Evolutionary conservation across 2,113 vertebrate species (phyloP), one percentile per base, ranked within the genome.

Genomic region (Coracopsis vasa): DNA sequence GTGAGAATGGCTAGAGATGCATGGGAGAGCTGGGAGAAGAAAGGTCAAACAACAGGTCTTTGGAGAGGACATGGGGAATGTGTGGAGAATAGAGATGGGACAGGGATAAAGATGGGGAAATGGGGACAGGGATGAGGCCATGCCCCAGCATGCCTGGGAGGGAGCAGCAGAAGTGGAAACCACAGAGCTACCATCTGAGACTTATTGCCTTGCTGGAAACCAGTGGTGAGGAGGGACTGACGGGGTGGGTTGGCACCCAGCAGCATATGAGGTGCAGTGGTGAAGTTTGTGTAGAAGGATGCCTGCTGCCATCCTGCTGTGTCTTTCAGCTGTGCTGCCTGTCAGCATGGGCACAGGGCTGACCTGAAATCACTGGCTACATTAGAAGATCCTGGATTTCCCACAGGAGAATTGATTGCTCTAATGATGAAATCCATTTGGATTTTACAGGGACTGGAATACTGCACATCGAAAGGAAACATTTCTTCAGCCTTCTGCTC

Each of bases 181-280:
- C 44, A 44, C 7, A 15, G 6, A 80, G 8, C 13, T 31, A 24
- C 27, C 35, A n/a, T 39, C 31, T 16, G 62, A 60, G 53, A 64
- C 24, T 66, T 50, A 3, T 35, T 48, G 35, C 44, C 44, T 66
- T 54, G 35, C 56, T 82, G 75, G 72, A 70, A 79, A 61, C 16
- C 25, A 14, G 29, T 1, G 7, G 9, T 23, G 15, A 35, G 67
- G 66, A 71, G 66, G 50, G 54, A n/a, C 9, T 0, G 0, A 3
- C 1, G 13, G 48, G 4, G 16, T 41, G 21, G 35, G 33, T 16
- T 16, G 39, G 66, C 35, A 64, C 9, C 41, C 64, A 69, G 58
- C 8, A 58, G 54, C 4, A 0, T 17, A 41, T 4, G 8, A 14
- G 20, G n/a, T 16, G 14, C 62, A 61, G 39, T 21, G 35, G 25